Evolutionary conservation across 2,888 invertebrate genomes (phyloP).

Genomic region (Torymus auratus): DNA sequence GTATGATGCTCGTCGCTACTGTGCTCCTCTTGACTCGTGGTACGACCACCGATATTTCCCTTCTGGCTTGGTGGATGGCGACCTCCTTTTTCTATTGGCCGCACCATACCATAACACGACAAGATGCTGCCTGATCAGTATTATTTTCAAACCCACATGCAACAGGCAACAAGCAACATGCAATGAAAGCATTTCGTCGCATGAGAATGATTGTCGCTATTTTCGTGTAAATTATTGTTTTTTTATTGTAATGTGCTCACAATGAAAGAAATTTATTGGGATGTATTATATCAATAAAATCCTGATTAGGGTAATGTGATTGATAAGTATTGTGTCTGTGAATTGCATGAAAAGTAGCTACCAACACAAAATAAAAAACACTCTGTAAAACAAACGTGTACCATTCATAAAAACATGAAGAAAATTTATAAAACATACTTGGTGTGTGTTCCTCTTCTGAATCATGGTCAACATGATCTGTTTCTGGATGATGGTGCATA

Average conservation of each 20-base stretch:
- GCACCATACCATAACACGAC: constrained; percentile 69
- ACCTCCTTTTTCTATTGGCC: constrained; percentile 71
- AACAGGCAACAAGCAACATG: constrained; percentile 62
- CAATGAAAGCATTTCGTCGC: constrained; percentile 46
- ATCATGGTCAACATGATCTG: constrained; percentile 76
- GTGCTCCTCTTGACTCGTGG: constrained; percentile 77
- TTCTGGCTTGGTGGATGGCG: constrained; percentile 69
- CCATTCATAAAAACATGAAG: constrained; percentile 9
- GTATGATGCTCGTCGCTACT: constrained; percentile 77
- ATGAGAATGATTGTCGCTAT: not conserved
- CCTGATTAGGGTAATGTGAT: not conserved
- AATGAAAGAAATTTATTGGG: not conserved
- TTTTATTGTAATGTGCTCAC: not conserved
- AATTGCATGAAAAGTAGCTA: constrained; percentile 3
- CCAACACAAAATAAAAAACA: constrained; percentile 34
- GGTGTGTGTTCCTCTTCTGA: constrained; percentile 77
- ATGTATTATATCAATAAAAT: not conserved
- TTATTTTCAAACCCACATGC: constrained; percentile 65
- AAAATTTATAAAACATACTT: constrained; percentile 67
- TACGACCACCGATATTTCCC: constrained; percentile 68
- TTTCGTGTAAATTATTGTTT: not conserved
- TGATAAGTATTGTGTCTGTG: constrained; percentile 6
- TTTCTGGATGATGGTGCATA: constrained; percentile 67
- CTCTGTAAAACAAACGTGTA: constrained; percentile 16
- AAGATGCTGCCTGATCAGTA: constrained; percentile 68